Evolutionary conservation across 2,797 vertebrate species (phyloP).

Genomic region (Gastrophryne carolinensis): DNA sequence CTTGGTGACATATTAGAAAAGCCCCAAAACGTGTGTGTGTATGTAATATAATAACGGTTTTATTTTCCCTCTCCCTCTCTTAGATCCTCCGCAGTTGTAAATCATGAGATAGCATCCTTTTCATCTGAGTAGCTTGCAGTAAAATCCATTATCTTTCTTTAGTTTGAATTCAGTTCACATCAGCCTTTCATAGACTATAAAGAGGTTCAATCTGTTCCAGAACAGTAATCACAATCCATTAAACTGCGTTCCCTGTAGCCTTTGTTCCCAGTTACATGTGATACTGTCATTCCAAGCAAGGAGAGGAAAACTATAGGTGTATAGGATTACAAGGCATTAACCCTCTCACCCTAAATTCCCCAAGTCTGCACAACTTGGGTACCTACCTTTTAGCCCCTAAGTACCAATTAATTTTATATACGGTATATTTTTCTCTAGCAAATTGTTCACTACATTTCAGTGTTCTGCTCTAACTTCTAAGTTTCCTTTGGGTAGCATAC

Average conservation of each 20-base stretch:
- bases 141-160: slow-evolving; percentile 69
- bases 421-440: no score
- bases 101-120: slow-evolving; percentile 59
- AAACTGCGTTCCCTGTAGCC: slow-evolving; percentile 81
- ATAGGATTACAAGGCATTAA: background rate
- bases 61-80: slow-evolving; percentile 20
- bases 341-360: background rate
- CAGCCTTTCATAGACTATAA: slow-evolving; percentile 74
- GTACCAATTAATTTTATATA: no score
- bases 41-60: slow-evolving; percentile 40
- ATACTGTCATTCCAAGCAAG: slow-evolving; percentile 58
- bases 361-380: no score
- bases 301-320: slow-evolving; percentile 41
- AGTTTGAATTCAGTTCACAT: slow-evolving; percentile 83
- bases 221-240: slow-evolving; percentile 88
- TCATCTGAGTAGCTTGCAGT: slow-evolving; percentile 61
- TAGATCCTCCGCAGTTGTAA: slow-evolving; percentile 55
- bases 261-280: slow-evolving; percentile 74
- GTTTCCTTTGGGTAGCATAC: no score
- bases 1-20: slow-evolving; percentile 17
- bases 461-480: no score
- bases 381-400: no score
- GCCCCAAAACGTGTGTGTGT: slow-evolving; percentile 36
- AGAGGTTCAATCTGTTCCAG: slow-evolving; percentile 86
- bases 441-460: no score